Evolutionary conservation across 2,797 vertebrate genomes (phyloP), one percentile per base, ranked within the genome.

Genomic region (Macropus fuliginosus): DNA sequence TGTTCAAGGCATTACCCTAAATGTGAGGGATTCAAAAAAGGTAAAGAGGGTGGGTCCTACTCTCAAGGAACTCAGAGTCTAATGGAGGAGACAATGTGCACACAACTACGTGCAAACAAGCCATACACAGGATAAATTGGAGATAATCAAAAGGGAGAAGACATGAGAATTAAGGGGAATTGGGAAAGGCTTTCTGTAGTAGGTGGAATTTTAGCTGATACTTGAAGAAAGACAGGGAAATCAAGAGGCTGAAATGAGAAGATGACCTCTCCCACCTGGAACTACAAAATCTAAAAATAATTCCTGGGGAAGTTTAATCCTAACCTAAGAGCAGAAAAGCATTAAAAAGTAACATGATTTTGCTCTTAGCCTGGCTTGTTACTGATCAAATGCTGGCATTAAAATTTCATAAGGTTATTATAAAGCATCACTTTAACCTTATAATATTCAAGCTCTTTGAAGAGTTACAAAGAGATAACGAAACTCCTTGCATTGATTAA

Each of bases 401-500:
- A 95, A 96, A 91, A 54, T 91, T 95, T 94, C 56, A 93, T 59
- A 27, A 93, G 52, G 92, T 95, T 91, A 89, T 55, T 89, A 92
- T 0, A 28, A 56, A 59, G 91, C 56, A 56, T 0, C 87, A 46
- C 89, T 95, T 91, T 94, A 81, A 81, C 87, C 28, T 93, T 93
- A 91, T 91, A 87, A 94, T 66, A 95, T 4, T 90, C 50, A 91
- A 91, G 92, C 91, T 94, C 50, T 91, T 57, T 59, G 54, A 52
- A 91, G 13, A 91, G 92, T 74, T 91, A 94, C 66, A 62, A 94
- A 55, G 74, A 94, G 92, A 92, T 93, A 92, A 62, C 2, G 92
- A 56, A 62, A 87, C 29, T 50, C 16, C 56, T 50, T 91, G 4
- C 92, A 91, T 0, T 28, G 95, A 56, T 46, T 81, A 92, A 81